These are phyloP conservation scores for Tupiocoris notatus DNA, from an alignment of 2,888 invertebrate species.

Conservation along the genomic window DNA sequence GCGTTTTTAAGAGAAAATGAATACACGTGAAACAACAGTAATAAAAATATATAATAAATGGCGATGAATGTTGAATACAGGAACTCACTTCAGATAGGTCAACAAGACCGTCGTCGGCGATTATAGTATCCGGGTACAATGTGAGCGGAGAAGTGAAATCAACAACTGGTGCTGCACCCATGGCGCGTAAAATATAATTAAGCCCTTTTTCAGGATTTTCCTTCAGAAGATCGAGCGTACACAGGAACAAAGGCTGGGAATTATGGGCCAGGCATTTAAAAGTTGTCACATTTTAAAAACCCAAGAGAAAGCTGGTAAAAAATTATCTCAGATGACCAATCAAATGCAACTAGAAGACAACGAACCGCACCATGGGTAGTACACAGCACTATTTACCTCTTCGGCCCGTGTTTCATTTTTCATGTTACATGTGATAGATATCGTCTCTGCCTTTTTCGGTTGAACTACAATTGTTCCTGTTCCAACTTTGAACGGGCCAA, in stretches of 20 bases:
- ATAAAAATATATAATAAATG: too few relatives aligned
- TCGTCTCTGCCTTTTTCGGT: not conserved
- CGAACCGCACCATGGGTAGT: too few relatives aligned
- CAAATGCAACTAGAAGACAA: too few relatives aligned
- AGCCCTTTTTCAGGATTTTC: slow-evolving; percentile 27
- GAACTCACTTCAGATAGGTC: slow-evolving; percentile 11
- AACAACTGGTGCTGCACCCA: not conserved
- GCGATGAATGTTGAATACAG: too few relatives aligned
- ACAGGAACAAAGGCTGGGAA: slow-evolving; percentile 16
- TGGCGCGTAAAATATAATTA: not conserved
- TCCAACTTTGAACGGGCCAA: slow-evolving; percentile 13
- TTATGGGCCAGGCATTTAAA: too few relatives aligned
- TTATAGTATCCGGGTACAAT: slow-evolving; percentile 10
- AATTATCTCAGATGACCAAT: too few relatives aligned
- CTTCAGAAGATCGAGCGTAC: slow-evolving; percentile 5
- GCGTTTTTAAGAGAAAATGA: too few relatives aligned
- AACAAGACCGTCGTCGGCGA: slow-evolving; percentile 3
- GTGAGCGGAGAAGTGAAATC: not conserved
- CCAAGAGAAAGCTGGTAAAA: too few relatives aligned
- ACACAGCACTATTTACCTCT: not conserved
- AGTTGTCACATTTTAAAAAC: too few relatives aligned
- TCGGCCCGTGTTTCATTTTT: not conserved
- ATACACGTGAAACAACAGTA: too few relatives aligned
- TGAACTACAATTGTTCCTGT: not conserved
- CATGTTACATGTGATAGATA: not conserved